Evolutionary conservation across 2,797 vertebrate genomes (phyloP).

Genomic region (Steatocranus sp.): DNA sequence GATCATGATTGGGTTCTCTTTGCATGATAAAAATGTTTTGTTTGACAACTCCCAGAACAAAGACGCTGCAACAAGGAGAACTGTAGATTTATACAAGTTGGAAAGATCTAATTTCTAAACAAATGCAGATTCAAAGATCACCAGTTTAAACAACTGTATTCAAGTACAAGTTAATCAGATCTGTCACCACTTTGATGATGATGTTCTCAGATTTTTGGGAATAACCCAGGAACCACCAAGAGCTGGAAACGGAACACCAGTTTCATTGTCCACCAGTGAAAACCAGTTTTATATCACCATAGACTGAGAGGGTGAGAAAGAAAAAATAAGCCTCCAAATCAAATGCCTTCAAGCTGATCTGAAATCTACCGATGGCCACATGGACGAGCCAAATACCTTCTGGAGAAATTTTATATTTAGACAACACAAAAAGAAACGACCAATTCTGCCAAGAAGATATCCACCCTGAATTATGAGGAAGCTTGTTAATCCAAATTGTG

Average conservation of each 20-base stretch:
- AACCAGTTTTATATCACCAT: background rate
- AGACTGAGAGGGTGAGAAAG: background rate
- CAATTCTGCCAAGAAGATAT: background rate
- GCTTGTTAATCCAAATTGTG: background rate
- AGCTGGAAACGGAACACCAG: background rate
- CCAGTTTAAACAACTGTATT: background rate
- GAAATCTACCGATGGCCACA: background rate
- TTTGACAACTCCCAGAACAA: background rate
- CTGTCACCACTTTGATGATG: background rate
- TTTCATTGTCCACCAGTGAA: background rate
- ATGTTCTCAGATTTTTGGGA: accelerated
- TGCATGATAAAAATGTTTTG: background rate
- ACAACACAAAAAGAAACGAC: background rate
- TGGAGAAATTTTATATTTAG: background rate
- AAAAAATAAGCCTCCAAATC: background rate
- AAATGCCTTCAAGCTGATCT: background rate
- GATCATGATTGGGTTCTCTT: background rate
- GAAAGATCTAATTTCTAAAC: background rate
- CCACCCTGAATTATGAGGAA: background rate
- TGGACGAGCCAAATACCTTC: background rate
- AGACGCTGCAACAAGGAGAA: background rate
- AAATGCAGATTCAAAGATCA: background rate
- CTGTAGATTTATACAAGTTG: background rate
- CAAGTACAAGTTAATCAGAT: background rate
- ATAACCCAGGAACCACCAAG: background rate